A percentile compares a stretch with the other conserved stretches of the same genome.
Evolutionary conservation across 2,113 vertebrate genomes (phyloP).

Genomic region (Anser cygnoides): DNA sequence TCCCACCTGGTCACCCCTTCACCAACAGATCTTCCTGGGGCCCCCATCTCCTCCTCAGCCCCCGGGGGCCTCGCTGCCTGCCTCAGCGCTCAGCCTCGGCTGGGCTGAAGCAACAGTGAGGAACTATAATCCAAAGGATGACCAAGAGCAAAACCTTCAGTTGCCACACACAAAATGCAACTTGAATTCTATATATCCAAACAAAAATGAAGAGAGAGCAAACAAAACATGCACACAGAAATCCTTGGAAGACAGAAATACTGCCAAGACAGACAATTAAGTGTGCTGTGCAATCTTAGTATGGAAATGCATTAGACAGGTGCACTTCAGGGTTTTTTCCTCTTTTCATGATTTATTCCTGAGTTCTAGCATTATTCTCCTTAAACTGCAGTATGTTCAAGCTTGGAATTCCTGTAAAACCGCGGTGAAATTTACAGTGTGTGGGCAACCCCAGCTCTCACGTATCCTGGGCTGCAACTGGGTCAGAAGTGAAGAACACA

Average conservation of each 20-base stretch:
- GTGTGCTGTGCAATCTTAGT: background rate
- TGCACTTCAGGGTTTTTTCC: background rate
- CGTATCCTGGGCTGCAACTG: background rate
- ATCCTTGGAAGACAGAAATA: background rate
- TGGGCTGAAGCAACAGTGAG: background rate
- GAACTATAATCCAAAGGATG: background rate
- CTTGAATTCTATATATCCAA: background rate
- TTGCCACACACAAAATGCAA: background rate
- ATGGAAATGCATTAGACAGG: background rate
- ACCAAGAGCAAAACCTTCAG: background rate
- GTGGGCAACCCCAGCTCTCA: background rate
- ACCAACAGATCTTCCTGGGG: background rate
- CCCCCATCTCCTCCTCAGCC: background rate
- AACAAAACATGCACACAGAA: background rate
- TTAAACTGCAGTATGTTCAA: background rate
- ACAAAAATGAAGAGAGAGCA: background rate
- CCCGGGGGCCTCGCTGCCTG: background rate
- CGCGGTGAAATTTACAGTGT: background rate
- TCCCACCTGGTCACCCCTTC: background rate
- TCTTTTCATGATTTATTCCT: background rate
- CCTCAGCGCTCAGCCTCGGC: background rate
- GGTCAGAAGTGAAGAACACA: background rate
- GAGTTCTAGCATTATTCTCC: background rate
- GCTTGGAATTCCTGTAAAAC: slow-evolving; percentile 6
- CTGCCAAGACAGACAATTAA: background rate